These are phyloP conservation scores for Capitulum mitella DNA, from an alignment of 2,888 invertebrate species.

Conservation along the genomic window DNA sequence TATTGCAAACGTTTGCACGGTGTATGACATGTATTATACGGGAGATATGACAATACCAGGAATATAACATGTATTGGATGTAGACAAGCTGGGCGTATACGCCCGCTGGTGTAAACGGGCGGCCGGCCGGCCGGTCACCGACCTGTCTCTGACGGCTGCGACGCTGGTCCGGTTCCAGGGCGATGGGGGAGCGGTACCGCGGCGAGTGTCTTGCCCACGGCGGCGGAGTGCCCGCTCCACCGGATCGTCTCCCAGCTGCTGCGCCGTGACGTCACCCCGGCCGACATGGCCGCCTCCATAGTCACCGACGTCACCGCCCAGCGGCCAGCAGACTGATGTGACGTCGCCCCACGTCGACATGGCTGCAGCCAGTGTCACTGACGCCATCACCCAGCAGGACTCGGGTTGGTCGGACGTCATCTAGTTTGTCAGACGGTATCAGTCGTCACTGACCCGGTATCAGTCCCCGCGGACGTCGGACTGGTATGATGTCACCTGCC, in stretches of 20 bases:
- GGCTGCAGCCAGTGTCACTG: background rate
- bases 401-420: background rate
- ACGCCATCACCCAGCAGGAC: background rate
- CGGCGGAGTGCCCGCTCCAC: conserved; percentile 57
- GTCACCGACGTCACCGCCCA: background rate
- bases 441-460: background rate
- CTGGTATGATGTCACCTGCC: background rate
- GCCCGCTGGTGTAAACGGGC: too few relatives aligned
- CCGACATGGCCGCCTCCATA: background rate
- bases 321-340: background rate
- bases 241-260: background rate
- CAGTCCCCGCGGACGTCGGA: background rate
- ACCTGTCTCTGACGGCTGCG: too few relatives aligned
- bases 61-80: too few relatives aligned
- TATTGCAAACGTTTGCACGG: too few relatives aligned
- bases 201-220: conserved; percentile 73
- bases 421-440: background rate
- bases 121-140: too few relatives aligned
- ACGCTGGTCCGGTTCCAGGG: too few relatives aligned
- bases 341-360: background rate
- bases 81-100: too few relatives aligned
- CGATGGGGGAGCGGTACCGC: conserved; percentile 69
- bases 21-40: too few relatives aligned
- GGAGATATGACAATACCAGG: too few relatives aligned
- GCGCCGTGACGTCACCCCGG: background rate